Base-by-base conservation (phyloP, 2,113 vertebrate genomes). In the Myiozetetes cayanensis region DNA sequence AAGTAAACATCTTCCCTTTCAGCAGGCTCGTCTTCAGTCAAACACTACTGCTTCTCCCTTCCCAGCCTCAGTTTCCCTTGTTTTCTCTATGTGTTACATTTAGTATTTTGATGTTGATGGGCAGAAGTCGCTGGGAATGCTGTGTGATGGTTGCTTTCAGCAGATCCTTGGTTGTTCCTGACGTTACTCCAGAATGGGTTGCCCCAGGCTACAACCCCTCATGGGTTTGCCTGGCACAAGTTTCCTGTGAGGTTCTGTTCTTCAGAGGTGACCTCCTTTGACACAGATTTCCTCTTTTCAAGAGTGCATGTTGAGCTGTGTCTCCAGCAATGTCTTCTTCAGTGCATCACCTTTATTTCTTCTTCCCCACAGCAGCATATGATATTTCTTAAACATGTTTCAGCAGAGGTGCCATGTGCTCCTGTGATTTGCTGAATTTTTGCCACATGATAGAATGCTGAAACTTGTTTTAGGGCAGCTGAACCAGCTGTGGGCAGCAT, bases 51-150 rank as follows among this genome's bases (percentile, higher is more conserved):
- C 6, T 53, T 2, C 30, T 86, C 16, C 20, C 18, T 78, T 53
- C 22, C 20, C 10, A 78, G 33, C 22, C 12, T 46, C 78, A 61
- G 6, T 17, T 61, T 10, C n/a, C 21, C 13, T n/a, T 74, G 24
- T 70, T 56, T 88, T 37, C 20, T 53, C 46, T 1, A 0, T 33
- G 15, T 14, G 30, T 65, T 39, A 14, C 8, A 2, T n/a, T 81
- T 39, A 20, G n/a, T n/a, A 20, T 46, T 79, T 68, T 59, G 18
- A 14, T 66, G n/a, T 49, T 65, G 49, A 49, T 44, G 8, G 19
- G 18, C 8, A 47, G 33, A 61, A 41, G 19, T 49, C 0, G 0
- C n/a, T 58, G 19, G 6, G 9, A 15, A 23, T 46, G 11, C 6
- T 6, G 1, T 33, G 22, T 58, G 28, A 66, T 53, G 13, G 14